These are phyloP conservation scores for Margaritifera margaritifera DNA, from an alignment of 2,888 invertebrate species.

Conservation along the genomic window DNA sequence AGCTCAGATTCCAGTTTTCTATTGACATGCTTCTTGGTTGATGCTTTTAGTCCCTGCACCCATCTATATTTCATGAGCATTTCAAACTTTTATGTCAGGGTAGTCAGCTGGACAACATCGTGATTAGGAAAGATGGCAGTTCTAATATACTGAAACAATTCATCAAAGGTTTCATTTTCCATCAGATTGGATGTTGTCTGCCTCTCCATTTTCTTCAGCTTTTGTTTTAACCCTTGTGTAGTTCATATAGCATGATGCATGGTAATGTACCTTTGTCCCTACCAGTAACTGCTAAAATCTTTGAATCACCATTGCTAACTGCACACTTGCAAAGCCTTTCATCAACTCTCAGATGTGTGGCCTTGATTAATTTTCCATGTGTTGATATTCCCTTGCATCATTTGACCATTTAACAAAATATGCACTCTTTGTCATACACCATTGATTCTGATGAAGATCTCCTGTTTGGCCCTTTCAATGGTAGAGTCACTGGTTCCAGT, in stretches of 20 bases:
- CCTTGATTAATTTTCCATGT: slow-evolving; percentile 4
- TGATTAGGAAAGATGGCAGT: slow-evolving; percentile 5
- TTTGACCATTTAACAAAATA: slow-evolving; percentile 3
- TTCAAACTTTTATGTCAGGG: background rate
- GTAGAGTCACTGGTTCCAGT: too few species aligned
- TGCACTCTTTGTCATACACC: slow-evolving; percentile 1
- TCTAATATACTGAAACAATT: slow-evolving; percentile 8
- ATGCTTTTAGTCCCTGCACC: slow-evolving; percentile 1
- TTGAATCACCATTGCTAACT: background rate
- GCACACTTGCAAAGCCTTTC: slow-evolving; percentile 7
- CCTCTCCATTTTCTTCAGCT: too few species aligned
- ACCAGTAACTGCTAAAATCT: background rate
- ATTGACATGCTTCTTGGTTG: slow-evolving; percentile 19
- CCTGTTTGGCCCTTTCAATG: background rate
- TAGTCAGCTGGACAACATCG: too few species aligned
- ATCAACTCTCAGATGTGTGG: slow-evolving; percentile 4
- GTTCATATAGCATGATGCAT: background rate
- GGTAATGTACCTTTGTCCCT: background rate
- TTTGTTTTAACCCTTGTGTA: background rate
- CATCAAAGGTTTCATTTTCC: slow-evolving; percentile 5
- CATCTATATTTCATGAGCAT: background rate
- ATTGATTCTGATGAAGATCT: background rate
- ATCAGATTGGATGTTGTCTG: background rate
- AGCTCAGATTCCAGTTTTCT: slow-evolving; percentile 17
- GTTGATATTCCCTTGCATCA: slow-evolving; percentile 1